phyloP scores from a whole-genome alignment of 1,140 invertebrate species.

The Pseudomyrmex gracilis region DNA sequence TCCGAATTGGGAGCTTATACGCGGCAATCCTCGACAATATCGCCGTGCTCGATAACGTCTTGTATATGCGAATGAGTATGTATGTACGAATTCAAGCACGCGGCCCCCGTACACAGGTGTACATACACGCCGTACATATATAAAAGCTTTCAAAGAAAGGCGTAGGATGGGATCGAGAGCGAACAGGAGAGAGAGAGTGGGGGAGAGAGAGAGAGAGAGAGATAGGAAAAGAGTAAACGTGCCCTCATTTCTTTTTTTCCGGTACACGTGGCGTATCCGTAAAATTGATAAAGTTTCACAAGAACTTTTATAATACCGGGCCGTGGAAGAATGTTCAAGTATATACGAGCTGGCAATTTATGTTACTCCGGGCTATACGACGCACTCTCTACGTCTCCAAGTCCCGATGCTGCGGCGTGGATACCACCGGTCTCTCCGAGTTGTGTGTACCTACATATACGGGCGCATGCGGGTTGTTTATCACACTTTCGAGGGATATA shows the following conservation, averaged over 20 bases:
- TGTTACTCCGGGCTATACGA: constrained; percentile 68
- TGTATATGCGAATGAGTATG: background rate
- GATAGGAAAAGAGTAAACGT: background rate
- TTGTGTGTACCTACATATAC: constrained; percentile 50
- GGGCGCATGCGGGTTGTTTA: constrained; percentile 68
- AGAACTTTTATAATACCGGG: constrained; percentile 84
- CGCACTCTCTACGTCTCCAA: constrained; percentile 40
- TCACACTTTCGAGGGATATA: constrained; percentile 72
- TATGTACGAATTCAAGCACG: background rate
- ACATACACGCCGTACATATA: background rate
- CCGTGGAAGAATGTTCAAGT: constrained; percentile 81
- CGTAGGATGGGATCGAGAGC: background rate
- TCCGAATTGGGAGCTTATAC: background rate
- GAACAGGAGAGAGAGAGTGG: constrained; percentile 2
- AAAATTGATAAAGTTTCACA: constrained; percentile 85
- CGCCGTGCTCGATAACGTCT: background rate
- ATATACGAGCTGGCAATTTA: constrained; percentile 83
- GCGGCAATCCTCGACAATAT: background rate
- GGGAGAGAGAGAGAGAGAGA: background rate
- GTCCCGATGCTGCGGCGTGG: constrained; percentile 15
- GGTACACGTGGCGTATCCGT: constrained; percentile 82
- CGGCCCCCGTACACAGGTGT: background rate
- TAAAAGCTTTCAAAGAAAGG: constrained; percentile 43
- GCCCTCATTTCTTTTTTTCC: constrained; percentile 28
- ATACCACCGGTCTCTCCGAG: constrained; percentile 21